phyloP scores from a whole-genome alignment of 2,113 vertebrate genomes.

The Varanus salvator region DNA sequence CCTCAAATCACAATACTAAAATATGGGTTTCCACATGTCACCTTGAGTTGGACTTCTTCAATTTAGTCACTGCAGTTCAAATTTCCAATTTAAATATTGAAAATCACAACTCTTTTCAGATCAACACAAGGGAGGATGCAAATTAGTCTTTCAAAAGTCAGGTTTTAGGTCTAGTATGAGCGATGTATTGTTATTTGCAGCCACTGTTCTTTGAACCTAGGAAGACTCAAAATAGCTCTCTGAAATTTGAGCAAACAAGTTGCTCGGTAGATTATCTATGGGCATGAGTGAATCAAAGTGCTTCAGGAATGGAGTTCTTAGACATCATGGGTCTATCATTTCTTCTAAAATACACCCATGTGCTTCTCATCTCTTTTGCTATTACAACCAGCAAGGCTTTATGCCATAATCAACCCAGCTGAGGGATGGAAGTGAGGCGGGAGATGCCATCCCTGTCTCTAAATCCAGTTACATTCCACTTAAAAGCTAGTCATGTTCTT shows the following conservation, averaged over 20 bases:
- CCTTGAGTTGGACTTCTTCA: not conserved
- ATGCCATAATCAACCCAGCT: not conserved
- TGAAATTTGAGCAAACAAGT: not conserved
- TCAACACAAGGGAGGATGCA: not conserved
- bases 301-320: not conserved
- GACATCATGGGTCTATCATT: not conserved
- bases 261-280: constrained; percentile 3
- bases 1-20: not conserved
- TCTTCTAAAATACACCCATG: not conserved
- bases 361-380: not conserved
- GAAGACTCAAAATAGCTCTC: not conserved
- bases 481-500: not conserved
- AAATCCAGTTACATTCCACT: not conserved
- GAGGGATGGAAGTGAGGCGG: not conserved
- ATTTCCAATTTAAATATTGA: not conserved
- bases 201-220: not conserved
- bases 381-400: not conserved
- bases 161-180: not conserved
- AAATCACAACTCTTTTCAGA: not conserved
- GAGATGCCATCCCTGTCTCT: not conserved
- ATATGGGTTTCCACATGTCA: not conserved
- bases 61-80: not conserved
- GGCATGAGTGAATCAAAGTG: not conserved
- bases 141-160: not conserved
- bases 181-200: not conserved